Conservation (phyloP, 2,888 invertebrate species). For the Ametastegia equiseti region DNA sequence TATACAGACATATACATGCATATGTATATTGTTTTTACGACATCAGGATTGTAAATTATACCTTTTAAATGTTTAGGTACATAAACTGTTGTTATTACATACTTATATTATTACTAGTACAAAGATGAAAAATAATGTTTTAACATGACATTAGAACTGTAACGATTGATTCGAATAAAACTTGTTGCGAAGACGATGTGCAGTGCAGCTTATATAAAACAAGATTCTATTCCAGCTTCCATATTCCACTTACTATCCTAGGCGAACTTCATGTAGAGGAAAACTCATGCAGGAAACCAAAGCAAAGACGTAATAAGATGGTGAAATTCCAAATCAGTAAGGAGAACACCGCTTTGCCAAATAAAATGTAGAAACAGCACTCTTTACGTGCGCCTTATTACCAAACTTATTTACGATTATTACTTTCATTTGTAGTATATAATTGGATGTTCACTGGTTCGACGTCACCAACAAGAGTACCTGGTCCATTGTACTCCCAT, state of each 20-base stretch:
- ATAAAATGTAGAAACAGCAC: neutral
- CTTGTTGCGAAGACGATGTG: slow-evolving; percentile 14
- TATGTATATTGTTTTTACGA: slow-evolving; percentile 17
- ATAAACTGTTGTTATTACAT: slow-evolving; percentile 18
- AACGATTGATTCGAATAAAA: slow-evolving; percentile 31
- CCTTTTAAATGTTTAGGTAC: slow-evolving; percentile 13
- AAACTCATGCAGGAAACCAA: neutral
- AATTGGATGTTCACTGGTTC: slow-evolving; percentile 18
- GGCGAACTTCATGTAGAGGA: neutral
- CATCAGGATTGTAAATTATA: slow-evolving; percentile 28
- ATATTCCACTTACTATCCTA: neutral
- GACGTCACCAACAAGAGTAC: neutral
- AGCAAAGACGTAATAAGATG: neutral
- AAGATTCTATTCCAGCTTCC: neutral
- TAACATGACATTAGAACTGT: slow-evolving; percentile 16
- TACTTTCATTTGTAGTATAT: neutral
- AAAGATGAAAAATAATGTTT: slow-evolving; percentile 27
- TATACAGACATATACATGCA: neutral
- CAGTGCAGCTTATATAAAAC: neutral
- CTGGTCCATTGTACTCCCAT: slow-evolving; percentile 16
- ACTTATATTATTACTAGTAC: slow-evolving; percentile 16
- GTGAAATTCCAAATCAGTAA: neutral
- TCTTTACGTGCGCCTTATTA: neutral
- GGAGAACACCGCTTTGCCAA: neutral
- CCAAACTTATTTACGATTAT: neutral